Evolutionary conservation across 2,797 vertebrate genomes (phyloP).

Genomic region (Epinephelus coioides): DNA sequence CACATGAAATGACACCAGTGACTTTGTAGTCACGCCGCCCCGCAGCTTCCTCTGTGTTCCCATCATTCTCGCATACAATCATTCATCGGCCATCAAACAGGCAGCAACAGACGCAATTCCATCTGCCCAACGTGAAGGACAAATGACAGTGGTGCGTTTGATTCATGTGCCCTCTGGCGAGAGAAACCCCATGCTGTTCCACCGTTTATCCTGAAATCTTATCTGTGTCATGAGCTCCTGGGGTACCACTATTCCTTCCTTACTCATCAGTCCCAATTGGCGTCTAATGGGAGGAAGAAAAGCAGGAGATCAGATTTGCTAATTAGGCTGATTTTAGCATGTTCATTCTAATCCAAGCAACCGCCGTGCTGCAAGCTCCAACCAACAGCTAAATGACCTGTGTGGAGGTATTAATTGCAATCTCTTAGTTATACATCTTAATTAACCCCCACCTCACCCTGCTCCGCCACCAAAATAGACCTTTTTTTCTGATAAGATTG

Average conservation of each 20-base stretch:
- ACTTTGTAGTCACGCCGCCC: slow-evolving; percentile 51
- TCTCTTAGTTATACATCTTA: slow-evolving; percentile 79
- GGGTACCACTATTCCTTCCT: slow-evolving; percentile 36
- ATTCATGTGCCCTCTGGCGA: slow-evolving; percentile 68
- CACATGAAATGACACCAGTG: slow-evolving; percentile 46
- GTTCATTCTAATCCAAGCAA: slow-evolving; percentile 71
- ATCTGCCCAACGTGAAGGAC: slow-evolving; percentile 68
- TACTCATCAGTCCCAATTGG: slow-evolving; percentile 50
- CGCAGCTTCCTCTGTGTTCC: slow-evolving; percentile 23
- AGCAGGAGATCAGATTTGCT: slow-evolving; percentile 69
- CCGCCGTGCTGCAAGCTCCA: slow-evolving; percentile 46
- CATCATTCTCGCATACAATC: slow-evolving; percentile 42
- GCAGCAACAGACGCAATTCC: slow-evolving; percentile 56
- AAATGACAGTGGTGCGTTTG: slow-evolving; percentile 67
- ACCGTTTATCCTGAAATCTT: slow-evolving; percentile 56
- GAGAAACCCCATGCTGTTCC: slow-evolving; percentile 42
- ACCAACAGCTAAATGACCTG: slow-evolving; percentile 78
- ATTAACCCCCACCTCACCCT: slow-evolving; percentile 69
- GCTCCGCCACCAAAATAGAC: slow-evolving; percentile 41
- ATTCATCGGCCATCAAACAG: slow-evolving; percentile 46
- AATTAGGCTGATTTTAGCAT: slow-evolving; percentile 75
- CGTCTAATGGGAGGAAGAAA: slow-evolving; percentile 39
- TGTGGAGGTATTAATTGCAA: slow-evolving; percentile 72
- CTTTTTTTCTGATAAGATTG: slow-evolving; percentile 45
- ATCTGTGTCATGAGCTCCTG: slow-evolving; percentile 62